Conservation (phyloP, 2,888 invertebrate genomes). For the Microdon myrmicae region DNA sequence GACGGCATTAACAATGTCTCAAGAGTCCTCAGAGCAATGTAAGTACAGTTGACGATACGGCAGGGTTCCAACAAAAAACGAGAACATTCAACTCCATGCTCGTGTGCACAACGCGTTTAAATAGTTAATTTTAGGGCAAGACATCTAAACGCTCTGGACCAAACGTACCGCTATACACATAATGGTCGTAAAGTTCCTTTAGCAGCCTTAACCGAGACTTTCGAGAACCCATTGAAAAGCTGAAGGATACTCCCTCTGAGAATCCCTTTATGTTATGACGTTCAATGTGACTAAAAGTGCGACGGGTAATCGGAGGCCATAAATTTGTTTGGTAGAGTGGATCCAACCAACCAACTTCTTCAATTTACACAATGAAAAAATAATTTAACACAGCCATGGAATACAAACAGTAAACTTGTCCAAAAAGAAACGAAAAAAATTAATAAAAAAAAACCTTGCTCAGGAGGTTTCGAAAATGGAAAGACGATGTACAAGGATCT, state of each 20-base stretch:
- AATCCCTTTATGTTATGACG: constrained; percentile 21
- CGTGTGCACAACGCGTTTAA: constrained; percentile 36
- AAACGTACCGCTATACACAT: constrained; percentile 35
- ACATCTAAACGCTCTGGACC: constrained; percentile 34
- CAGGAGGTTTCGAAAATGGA: too few relatives aligned
- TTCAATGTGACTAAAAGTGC: constrained; percentile 37
- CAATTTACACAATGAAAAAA: constrained; percentile 50
- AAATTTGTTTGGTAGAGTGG: constrained; percentile 27
- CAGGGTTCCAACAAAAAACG: not conserved
- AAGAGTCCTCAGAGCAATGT: constrained; percentile 16
- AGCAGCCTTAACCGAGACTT: constrained; percentile 24
- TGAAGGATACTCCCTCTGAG: constrained; percentile 18
- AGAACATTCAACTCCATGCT: constrained; percentile 19
- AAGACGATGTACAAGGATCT: too few relatives aligned
- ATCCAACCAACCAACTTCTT: constrained; percentile 14
- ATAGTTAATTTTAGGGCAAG: constrained; percentile 41
- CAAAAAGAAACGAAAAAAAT: constrained; percentile 7
- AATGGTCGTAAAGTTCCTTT: constrained; percentile 43
- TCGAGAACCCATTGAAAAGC: constrained; percentile 25
- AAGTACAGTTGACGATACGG: constrained; percentile 6
- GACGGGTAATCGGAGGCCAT: constrained; percentile 49
- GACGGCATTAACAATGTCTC: constrained; percentile 37
- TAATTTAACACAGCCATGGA: constrained; percentile 42
- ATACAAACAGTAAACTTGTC: constrained; percentile 37
- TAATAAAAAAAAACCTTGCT: constrained; percentile 22